Evolutionary conservation across 2,888 invertebrate genomes (phyloP).

Genomic region (Monoplex corrugatus): DNA sequence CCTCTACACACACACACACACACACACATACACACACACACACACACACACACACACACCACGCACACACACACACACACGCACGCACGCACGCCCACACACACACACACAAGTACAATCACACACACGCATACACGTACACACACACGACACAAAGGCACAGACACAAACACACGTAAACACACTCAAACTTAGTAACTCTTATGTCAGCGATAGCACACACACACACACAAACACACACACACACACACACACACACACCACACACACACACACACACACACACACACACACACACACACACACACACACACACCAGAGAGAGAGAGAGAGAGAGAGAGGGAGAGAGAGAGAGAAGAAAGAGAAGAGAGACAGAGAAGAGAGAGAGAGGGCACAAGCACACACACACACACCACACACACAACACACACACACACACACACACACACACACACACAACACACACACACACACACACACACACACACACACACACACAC

Average conservation of each 20-base stretch:
- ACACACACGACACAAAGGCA: slow-evolving; percentile 18
- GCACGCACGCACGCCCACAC: neutral
- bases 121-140: neutral
- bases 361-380: no score
- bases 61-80: neutral
- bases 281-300: slow-evolving; percentile 4
- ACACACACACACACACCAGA: neutral
- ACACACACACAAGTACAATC: neutral
- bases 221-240: neutral
- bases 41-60: neutral
- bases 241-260: neutral
- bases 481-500: neutral
- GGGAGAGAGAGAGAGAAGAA: no score
- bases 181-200: neutral
- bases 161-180: neutral
- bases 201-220: no score
- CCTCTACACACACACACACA: neutral
- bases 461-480: neutral
- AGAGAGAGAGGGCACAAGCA: no score
- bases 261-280: slow-evolving; percentile 32
- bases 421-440: neutral
- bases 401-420: neutral
- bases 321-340: no score
- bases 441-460: neutral
- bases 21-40: neutral